Evolutionary conservation across 1,140 invertebrate genomes (phyloP), one percentile per base, ranked within the genome.

Genomic region (Drosophila erecta): DNA sequence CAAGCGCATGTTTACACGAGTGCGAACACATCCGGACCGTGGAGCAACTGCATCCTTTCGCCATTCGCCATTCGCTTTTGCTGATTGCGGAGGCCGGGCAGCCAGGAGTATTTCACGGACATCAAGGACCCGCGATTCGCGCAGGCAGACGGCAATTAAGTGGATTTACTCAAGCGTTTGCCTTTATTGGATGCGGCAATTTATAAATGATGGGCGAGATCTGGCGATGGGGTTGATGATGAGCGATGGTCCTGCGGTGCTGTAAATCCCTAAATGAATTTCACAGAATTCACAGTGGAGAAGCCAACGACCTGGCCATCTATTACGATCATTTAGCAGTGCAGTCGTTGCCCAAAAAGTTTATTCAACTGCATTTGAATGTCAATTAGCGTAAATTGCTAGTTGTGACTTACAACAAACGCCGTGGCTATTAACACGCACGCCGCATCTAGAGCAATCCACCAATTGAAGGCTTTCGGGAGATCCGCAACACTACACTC

Each of bases 1-100:
- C 81, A 90, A 90, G 86, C 85, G 85, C 85, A 90, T 90, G 85
- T 90, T 90, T 90, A 90, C 85, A 90, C 75, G 85, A 90, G 85
- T 90, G 85, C 86, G 67, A 90, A 90, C 85, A 90, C 61, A 73
- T 90, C 86, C 86, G 81, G 49, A 67, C 46, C 4, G 11, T 58
- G 49, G 57, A 59, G 57, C 15, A 54, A 55, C 49, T 60, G 30
- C 30, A 30, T 30, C 30, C 58, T 14, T 43, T 64, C 64, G 58
- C 7, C 1, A 49, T 60, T 43, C 40, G 22, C 38, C 38, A 3
- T 50, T 50, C 17, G 49, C 41, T 85, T 50, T 50, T 17, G 49
- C 41, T 85, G 78, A 79, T 79, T 79, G 77, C 77, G 58, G 37
- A 69, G 76, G 76, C 17, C 30, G 75, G 41, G 47, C 27, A 30